These are phyloP conservation scores for Heliconius hewitsoni DNA, from an alignment of 1,140 invertebrate species.

Conservation along the genomic window DNA sequence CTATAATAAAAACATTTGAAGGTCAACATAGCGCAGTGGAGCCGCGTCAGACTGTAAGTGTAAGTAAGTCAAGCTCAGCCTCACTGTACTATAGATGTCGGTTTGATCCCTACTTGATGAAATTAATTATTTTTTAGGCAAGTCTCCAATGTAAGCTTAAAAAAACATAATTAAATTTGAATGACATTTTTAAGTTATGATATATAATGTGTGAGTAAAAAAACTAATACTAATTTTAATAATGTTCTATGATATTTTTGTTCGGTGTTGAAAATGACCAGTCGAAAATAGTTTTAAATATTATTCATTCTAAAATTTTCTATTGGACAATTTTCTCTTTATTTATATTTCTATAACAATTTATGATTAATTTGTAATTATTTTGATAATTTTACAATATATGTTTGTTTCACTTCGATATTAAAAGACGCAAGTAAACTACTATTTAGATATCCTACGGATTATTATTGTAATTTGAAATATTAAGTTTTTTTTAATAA, in stretches of 20 bases:
- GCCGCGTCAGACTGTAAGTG: too few species aligned
- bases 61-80: too few species aligned
- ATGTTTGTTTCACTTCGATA: not conserved
- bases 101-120: too few species aligned
- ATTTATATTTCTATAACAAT: not conserved
- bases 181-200: not conserved
- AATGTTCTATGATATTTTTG: not conserved
- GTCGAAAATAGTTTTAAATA: not conserved
- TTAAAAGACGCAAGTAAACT: not conserved
- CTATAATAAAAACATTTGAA: too few species aligned
- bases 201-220: not conserved
- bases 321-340: not conserved
- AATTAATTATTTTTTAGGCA: too few species aligned
- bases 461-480: slow-evolving; percentile 26
- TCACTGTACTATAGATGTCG: too few species aligned
- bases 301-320: not conserved
- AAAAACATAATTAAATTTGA: not conserved
- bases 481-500: slow-evolving; percentile 32
- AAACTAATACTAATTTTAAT: not conserved
- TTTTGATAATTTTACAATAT: not conserved
- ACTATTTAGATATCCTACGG: slow-evolving; percentile 19
- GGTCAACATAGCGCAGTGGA: too few species aligned
- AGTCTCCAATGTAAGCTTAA: too few species aligned
- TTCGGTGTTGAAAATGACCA: not conserved
- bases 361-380: not conserved